These are phyloP conservation scores for Chelon labrosus DNA, from an alignment of 2,797 vertebrate genomes.

Conservation along the genomic window DNA sequence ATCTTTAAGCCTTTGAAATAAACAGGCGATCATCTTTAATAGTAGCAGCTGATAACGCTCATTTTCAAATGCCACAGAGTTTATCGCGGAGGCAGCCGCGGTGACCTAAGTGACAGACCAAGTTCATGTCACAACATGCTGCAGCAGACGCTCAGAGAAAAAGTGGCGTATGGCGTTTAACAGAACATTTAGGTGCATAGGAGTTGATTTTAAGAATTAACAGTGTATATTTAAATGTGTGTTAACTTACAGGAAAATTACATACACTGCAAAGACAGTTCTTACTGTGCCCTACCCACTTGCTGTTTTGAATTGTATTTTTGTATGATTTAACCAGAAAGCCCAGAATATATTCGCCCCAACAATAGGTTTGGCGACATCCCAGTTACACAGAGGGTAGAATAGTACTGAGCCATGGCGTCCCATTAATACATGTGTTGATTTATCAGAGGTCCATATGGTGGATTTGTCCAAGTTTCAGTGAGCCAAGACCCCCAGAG, in stretches of 20 bases:
- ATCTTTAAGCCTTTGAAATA: slow-evolving; percentile 56
- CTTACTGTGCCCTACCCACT: too few species aligned
- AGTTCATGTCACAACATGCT: slow-evolving; percentile 16
- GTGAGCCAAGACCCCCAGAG: slow-evolving; percentile 9
- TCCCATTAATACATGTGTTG: slow-evolving; percentile 9
- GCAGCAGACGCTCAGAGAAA: neutral
- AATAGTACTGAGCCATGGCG: neutral
- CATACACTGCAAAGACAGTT: too few species aligned
- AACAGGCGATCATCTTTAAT: slow-evolving; percentile 64
- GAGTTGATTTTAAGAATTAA: too few species aligned
- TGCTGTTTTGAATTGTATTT: too few species aligned
- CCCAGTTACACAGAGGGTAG: neutral
- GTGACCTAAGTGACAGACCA: slow-evolving; percentile 23
- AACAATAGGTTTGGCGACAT: neutral
- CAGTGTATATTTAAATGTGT: too few species aligned
- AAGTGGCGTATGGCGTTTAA: too few species aligned
- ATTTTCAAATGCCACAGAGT: slow-evolving; percentile 34
- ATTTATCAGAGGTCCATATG: slow-evolving; percentile 5
- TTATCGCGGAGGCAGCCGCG: slow-evolving; percentile 20
- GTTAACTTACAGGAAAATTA: too few species aligned
- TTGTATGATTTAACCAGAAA: too few species aligned
- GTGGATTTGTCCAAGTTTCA: slow-evolving; percentile 3
- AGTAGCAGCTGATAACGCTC: slow-evolving; percentile 11
- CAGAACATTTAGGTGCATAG: too few species aligned
- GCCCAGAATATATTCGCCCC: neutral